Percentiles rank a stretch among this genome's conserved stretches.
Conservation (phyloP, 2,888 invertebrate species). For the Ormyrus rosae region DNA sequence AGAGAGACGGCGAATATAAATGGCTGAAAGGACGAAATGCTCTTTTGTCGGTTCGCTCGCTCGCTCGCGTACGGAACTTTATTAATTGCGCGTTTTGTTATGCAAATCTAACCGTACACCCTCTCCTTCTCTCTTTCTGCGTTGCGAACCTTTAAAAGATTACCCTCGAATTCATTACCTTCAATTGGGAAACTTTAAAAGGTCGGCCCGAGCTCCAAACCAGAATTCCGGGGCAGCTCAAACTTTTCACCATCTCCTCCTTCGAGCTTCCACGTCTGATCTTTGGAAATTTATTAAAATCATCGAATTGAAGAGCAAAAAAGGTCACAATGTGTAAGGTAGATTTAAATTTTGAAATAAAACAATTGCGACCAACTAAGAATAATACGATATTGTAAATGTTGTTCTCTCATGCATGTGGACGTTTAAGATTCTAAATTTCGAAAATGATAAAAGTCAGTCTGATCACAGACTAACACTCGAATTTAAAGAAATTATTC, state of each 20-base stretch:
- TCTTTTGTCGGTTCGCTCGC: conserved; percentile 68
- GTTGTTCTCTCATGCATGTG: no score
- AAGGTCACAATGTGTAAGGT: no score
- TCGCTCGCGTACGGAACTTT: conserved; percentile 66
- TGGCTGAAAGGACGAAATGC: conserved; percentile 71
- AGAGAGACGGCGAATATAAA: conserved; percentile 35
- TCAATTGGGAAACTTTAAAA: conserved; percentile 65
- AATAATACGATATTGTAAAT: no score
- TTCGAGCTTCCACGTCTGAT: not conserved
- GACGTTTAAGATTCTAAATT: no score
- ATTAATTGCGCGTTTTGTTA: conserved; percentile 75
- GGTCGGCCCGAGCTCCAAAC: conserved; percentile 37
- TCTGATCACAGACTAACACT: no score
- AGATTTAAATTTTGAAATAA: no score
- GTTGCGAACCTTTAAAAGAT: conserved; percentile 65
- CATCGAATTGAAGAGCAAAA: no score
- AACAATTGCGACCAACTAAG: no score
- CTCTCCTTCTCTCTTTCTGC: not conserved
- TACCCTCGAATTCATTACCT: conserved; percentile 66
- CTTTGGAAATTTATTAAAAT: not conserved
- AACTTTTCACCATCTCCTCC: conserved; percentile 28
- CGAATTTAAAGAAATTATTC: no score
- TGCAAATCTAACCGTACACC: conserved; percentile 67
- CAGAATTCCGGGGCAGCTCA: not conserved
- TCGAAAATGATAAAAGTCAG: no score